These are phyloP conservation scores for Hephaestus fuliginosus DNA, from an alignment of 2,797 vertebrate genomes.

Conservation along the genomic window DNA sequence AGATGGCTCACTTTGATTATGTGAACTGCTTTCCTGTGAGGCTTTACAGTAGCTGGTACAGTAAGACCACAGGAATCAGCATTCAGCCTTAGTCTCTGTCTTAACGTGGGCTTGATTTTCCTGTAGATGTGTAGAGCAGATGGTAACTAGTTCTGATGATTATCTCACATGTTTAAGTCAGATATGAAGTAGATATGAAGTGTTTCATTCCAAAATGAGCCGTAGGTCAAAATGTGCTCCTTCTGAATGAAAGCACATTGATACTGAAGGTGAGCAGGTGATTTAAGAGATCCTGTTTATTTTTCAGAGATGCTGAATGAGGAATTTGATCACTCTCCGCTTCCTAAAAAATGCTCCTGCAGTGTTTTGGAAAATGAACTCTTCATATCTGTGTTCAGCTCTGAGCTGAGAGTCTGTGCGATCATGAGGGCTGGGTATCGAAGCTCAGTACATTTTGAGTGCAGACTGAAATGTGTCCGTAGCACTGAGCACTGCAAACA, in stretches of 20 bases:
- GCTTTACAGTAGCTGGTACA: conserved; percentile 44
- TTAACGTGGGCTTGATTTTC: conserved; percentile 40
- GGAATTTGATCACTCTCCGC: conserved; percentile 19
- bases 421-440: conserved; percentile 46
- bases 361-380: conserved; percentile 50
- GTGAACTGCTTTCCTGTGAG: conserved; percentile 17
- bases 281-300: conserved; percentile 36
- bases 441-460: not conserved
- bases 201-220: conserved; percentile 64
- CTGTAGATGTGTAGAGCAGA: conserved; percentile 66
- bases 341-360: conserved; percentile 4
- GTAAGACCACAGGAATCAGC: conserved; percentile 27
- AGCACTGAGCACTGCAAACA: not conserved
- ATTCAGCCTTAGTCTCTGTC: conserved; percentile 44
- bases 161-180: conserved; percentile 59
- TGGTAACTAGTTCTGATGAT: conserved; percentile 57
- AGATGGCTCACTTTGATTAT: conserved; percentile 49
- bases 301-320: conserved; percentile 37
- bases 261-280: conserved; percentile 29
- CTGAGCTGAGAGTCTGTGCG: conserved; percentile 30
- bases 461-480: not conserved
- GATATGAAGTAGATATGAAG: conserved; percentile 57
- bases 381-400: conserved; percentile 55
- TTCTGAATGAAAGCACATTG: conserved; percentile 23
- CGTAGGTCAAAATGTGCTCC: conserved; percentile 14